These are phyloP conservation scores for Empis livida DNA, from an alignment of 2,888 invertebrate genomes.

Conservation along the genomic window DNA sequence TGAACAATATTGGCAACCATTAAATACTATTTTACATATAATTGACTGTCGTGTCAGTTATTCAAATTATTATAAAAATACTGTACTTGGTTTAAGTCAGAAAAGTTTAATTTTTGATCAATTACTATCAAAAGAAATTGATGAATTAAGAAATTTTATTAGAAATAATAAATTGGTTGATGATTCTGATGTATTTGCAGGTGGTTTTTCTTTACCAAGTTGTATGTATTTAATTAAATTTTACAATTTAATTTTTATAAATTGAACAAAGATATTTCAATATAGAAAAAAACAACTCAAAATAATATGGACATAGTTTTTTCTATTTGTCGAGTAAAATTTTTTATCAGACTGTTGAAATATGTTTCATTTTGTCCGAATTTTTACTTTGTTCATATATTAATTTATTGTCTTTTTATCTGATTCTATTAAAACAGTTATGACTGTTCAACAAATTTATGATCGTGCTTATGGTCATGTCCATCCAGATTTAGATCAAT, in stretches of 20 bases:
- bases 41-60: conserved; percentile 53
- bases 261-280: too few relatives aligned
- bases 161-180: conserved; percentile 10
- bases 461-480: conserved; percentile 34
- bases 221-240: conserved; percentile 24
- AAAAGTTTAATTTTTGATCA: conserved; percentile 60
- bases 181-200: conserved; percentile 16
- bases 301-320: too few relatives aligned
- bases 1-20: conserved; percentile 45
- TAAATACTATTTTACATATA: conserved; percentile 56
- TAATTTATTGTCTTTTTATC: conserved; percentile 17
- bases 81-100: conserved; percentile 38
- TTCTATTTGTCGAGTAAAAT: too few relatives aligned
- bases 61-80: conserved; percentile 40
- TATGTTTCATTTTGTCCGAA: not conserved
- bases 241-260: not conserved
- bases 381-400: not conserved
- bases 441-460: conserved; percentile 47
- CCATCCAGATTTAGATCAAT: conserved; percentile 39
- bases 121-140: conserved; percentile 51
- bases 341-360: too few relatives aligned
- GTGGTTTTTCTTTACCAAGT: conserved; percentile 25
- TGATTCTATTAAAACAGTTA: conserved; percentile 40
- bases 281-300: too few relatives aligned
- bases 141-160: conserved; percentile 31